Conservation (phyloP, 1,140 invertebrate genomes). For the Delia radicum region DNA sequence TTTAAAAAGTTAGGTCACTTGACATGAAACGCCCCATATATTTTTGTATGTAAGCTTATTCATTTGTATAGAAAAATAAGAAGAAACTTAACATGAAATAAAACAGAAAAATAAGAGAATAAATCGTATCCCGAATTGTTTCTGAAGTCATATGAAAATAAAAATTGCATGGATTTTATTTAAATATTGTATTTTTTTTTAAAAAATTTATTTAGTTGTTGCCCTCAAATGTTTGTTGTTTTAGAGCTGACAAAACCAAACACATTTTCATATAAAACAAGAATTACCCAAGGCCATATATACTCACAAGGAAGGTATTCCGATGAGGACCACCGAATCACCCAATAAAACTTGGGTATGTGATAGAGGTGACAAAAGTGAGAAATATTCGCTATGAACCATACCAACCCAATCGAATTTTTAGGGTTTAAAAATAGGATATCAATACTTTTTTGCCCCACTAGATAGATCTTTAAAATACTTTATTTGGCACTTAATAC, state of each 20-base stretch:
- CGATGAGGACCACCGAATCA: too few species aligned
- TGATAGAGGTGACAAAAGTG: too few species aligned
- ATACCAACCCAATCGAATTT: too few species aligned
- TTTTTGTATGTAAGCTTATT: not conserved
- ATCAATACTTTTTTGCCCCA: too few species aligned
- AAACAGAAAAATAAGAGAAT: not conserved
- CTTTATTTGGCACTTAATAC: too few species aligned
- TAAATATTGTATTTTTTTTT: not conserved
- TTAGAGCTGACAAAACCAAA: not conserved
- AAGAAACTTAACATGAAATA: not conserved
- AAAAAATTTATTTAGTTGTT: not conserved
- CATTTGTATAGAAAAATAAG: not conserved
- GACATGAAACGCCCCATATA: too few species aligned
- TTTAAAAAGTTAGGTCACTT: too few species aligned
- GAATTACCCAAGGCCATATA: not conserved
- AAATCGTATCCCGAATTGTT: not conserved
- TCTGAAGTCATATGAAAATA: not conserved
- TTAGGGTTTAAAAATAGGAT: too few species aligned
- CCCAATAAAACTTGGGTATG: too few species aligned
- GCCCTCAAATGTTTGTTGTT: not conserved
- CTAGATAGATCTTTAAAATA: too few species aligned
- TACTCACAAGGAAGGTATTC: too few species aligned
- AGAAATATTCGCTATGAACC: too few species aligned
- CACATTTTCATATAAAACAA: not conserved
- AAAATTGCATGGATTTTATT: not conserved